A percentile compares a stretch with the other conserved stretches of the same genome.
phyloP scores from a whole-genome alignment of 2,888 invertebrate genomes.

The Eledona agricola region DNA sequence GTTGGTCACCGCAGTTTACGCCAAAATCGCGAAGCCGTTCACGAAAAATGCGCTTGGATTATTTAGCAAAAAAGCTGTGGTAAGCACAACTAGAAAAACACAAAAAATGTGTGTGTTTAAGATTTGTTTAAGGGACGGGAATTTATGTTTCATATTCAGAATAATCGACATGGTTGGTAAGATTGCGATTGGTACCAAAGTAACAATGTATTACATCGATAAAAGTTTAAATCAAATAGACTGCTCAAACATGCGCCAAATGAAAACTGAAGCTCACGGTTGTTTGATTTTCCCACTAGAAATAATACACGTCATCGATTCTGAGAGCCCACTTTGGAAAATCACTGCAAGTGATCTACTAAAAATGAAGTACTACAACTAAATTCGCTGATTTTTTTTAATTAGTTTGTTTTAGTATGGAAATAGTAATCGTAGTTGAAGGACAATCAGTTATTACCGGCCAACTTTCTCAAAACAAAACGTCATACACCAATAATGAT shows the following conservation, averaged over 20 bases:
- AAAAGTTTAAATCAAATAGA: slow-evolving; percentile 71
- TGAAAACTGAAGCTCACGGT: slow-evolving; percentile 72
- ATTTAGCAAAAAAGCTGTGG: slow-evolving; percentile 79
- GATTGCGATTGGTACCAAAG: slow-evolving; percentile 67
- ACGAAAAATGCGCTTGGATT: slow-evolving; percentile 56
- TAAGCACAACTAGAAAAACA: slow-evolving; percentile 56
- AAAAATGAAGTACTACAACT: not conserved
- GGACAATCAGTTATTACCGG: slow-evolving; percentile 84
- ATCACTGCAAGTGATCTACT: slow-evolving; percentile 78
- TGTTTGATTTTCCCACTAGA: slow-evolving; percentile 85
- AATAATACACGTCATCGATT: slow-evolving; percentile 83
- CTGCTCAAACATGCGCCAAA: slow-evolving; percentile 73
- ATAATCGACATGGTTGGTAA: slow-evolving; percentile 78
- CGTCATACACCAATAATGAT: slow-evolving; percentile 81
- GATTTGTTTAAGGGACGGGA: slow-evolving; percentile 63
- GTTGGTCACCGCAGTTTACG: slow-evolving; percentile 67
- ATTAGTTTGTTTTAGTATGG: slow-evolving; percentile 78
- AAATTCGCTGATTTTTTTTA: slow-evolving; percentile 25
- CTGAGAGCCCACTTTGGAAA: slow-evolving; percentile 78
- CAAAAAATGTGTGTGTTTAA: slow-evolving; percentile 35
- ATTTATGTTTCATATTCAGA: slow-evolving; percentile 79
- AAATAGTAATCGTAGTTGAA: slow-evolving; percentile 82
- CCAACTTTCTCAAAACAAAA: slow-evolving; percentile 75
- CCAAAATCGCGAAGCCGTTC: slow-evolving; percentile 72
- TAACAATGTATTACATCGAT: slow-evolving; percentile 74